These are phyloP conservation scores for Diarsia brunnea DNA, from an alignment of 2,888 invertebrate genomes.

Conservation along the genomic window DNA sequence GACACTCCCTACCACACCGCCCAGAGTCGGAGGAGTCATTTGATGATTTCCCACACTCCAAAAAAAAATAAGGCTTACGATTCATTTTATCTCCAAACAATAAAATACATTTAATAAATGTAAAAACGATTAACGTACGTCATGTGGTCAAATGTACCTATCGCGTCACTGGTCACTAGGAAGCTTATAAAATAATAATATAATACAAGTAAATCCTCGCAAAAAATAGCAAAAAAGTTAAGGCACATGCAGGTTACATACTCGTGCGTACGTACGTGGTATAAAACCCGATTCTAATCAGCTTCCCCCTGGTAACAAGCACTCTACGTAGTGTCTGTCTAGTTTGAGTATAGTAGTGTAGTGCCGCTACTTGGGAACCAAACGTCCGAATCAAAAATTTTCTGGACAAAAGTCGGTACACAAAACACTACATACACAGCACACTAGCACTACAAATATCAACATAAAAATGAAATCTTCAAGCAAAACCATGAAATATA, in stretches of 20 bases:
- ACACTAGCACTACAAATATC: background rate
- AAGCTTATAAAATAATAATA: no score
- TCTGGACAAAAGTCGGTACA: no score
- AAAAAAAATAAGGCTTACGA: background rate
- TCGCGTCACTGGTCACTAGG: background rate
- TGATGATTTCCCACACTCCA: no score
- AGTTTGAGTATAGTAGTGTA: background rate
- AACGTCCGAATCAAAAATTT: background rate
- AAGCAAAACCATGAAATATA: slow-evolving; percentile 30
- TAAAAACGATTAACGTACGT: background rate
- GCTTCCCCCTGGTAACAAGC: background rate
- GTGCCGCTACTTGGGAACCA: background rate
- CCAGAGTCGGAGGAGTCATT: no score
- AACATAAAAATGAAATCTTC: slow-evolving; percentile 7
- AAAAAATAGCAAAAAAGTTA: no score
- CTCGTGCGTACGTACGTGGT: background rate
- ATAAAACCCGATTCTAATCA: background rate
- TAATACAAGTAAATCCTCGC: no score
- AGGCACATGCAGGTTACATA: no score
- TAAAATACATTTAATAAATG: background rate
- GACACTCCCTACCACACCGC: no score
- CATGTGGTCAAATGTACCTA: background rate
- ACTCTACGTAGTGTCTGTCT: background rate
- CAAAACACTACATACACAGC: no score
- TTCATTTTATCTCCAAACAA: background rate